Evolutionary conservation across 1,140 invertebrate species (phyloP).

Genomic region (Frieseomelitta varia): DNA sequence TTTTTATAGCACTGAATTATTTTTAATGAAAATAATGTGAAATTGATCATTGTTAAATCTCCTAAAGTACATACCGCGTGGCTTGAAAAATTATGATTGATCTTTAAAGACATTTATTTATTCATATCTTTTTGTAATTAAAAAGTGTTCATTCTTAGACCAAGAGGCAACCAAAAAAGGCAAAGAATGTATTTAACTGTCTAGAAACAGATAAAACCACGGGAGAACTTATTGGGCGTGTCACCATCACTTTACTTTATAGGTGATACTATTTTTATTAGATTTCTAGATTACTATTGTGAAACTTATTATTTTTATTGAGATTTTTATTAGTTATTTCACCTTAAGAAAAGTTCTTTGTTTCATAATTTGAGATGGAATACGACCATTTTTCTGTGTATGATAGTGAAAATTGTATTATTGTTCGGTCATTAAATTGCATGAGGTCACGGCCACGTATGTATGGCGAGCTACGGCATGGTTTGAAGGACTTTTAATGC

Average conservation of each 20-base stretch:
- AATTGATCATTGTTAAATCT: background rate
- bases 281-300: background rate
- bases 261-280: background rate
- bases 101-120: background rate
- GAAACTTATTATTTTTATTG: background rate
- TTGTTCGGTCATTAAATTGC: constrained; percentile 9
- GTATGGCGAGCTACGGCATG: constrained; percentile 9
- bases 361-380: background rate
- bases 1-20: background rate
- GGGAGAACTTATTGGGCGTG: constrained; percentile 11
- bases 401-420: background rate
- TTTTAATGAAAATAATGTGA: background rate
- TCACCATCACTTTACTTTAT: background rate
- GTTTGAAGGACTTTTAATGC: constrained; percentile 37
- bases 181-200: background rate
- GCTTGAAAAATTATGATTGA: background rate
- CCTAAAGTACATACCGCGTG: background rate
- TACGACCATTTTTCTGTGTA: background rate
- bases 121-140: background rate
- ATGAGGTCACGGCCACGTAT: constrained; percentile 45
- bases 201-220: background rate
- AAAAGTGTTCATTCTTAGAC: background rate
- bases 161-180: no score
- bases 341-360: background rate
- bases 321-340: background rate